These are phyloP conservation scores for Nephrotoma flavescens DNA, from an alignment of 2,888 invertebrate species.

Conservation along the genomic window DNA sequence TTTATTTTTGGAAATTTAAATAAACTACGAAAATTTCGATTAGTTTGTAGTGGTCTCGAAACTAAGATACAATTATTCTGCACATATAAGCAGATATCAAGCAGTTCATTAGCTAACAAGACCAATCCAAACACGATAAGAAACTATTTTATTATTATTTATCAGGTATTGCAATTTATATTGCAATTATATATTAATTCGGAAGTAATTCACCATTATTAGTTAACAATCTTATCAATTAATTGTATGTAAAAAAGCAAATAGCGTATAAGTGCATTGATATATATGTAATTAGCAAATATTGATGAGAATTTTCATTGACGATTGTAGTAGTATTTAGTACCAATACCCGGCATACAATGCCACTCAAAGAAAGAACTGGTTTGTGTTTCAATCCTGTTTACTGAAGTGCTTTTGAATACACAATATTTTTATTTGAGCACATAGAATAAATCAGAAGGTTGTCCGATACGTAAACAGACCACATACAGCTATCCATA, in stretches of 20 bases:
- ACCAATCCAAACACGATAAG: slow-evolving; percentile 2
- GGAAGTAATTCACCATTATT: neutral
- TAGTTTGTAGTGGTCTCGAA: neutral
- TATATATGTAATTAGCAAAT: neutral
- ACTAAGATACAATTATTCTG: neutral
- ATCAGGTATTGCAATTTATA: neutral
- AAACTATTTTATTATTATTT: neutral
- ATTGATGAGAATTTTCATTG: too few species aligned
- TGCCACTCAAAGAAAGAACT: too few species aligned
- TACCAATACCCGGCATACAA: too few species aligned
- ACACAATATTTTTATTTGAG: too few species aligned
- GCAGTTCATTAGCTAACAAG: neutral
- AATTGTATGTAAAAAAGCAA: neutral
- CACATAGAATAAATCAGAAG: too few species aligned
- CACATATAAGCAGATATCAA: neutral
- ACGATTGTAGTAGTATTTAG: too few species aligned
- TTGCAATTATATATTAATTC: neutral
- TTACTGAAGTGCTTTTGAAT: too few species aligned
- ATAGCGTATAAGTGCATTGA: neutral
- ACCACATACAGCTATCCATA: too few species aligned
- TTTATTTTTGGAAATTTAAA: neutral
- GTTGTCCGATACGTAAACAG: too few species aligned
- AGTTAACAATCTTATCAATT: neutral
- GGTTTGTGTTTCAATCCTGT: too few species aligned
- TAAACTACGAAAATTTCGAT: neutral